Conservation (phyloP, 2,888 invertebrate species). For the Drosophila mulleri region DNA sequence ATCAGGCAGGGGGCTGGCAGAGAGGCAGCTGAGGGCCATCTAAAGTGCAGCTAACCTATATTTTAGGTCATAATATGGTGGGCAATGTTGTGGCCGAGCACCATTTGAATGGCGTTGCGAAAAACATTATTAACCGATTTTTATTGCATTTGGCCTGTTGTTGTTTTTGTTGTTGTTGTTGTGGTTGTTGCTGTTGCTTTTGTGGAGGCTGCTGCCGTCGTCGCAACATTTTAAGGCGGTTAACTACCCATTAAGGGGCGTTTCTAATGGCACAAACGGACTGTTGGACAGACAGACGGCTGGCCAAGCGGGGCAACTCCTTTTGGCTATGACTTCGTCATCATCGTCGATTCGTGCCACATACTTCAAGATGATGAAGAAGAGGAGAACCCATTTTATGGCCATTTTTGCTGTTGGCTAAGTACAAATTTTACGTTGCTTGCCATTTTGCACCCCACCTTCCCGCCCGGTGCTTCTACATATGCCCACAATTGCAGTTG, state of each 20-base stretch:
- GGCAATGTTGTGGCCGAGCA: constrained; percentile 44
- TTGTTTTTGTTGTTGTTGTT: constrained; percentile 17
- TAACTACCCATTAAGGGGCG: constrained; percentile 81
- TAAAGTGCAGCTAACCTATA: constrained; percentile 73
- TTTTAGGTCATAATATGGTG: constrained; percentile 68
- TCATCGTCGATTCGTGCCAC: constrained; percentile 64
- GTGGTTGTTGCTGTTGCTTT: constrained; percentile 9
- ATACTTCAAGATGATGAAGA: constrained; percentile 61
- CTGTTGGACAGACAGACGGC: constrained; percentile 3
- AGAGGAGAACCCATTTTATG: constrained; percentile 62
- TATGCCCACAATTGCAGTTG: constrained; percentile 35
- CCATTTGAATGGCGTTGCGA: constrained; percentile 79
- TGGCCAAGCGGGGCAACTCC: constrained; percentile 44
- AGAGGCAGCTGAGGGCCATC: constrained; percentile 1
- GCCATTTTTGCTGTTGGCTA: constrained; percentile 74
- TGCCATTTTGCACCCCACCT: constrained; percentile 27
- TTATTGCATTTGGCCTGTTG: constrained; percentile 67
- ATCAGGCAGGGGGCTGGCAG: constrained; percentile 40
- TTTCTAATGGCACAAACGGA: constrained; percentile 74
- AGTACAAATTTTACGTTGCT: constrained; percentile 60
- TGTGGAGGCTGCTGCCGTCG: constrained; percentile 38
- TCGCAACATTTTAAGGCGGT: constrained; percentile 75
- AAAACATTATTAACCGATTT: constrained; percentile 82
- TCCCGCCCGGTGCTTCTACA: neutral
- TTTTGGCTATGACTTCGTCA: constrained; percentile 46